Conservation (phyloP, 2,797 vertebrate genomes). For the Coregonus sp. region DNA sequence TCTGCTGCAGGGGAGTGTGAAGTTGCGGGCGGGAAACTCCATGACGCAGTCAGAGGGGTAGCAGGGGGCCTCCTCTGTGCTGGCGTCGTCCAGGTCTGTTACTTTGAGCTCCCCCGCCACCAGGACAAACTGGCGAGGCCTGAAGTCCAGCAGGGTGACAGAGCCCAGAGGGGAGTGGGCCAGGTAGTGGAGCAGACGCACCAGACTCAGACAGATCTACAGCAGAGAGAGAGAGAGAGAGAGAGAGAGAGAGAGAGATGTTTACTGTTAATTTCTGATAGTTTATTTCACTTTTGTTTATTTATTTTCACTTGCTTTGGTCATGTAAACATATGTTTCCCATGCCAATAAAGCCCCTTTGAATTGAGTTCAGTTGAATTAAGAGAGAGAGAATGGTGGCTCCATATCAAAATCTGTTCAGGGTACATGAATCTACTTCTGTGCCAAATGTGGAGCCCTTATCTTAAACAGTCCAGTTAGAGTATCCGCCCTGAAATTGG, state of each 20-base stretch:
- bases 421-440: no score
- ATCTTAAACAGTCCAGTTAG: no score
- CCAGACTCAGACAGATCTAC: slow-evolving; percentile 87
- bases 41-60: slow-evolving; percentile 75
- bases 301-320: no score
- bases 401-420: no score
- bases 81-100: slow-evolving; percentile 87
- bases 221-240: neutral
- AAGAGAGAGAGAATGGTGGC: no score
- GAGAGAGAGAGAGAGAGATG: neutral
- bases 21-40: slow-evolving; percentile 86
- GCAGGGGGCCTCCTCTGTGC: slow-evolving; percentile 81
- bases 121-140: slow-evolving; percentile 87
- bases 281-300: no score
- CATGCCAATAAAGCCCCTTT: no score
- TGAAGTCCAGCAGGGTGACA: slow-evolving; percentile 86
- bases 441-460: no score
- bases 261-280: no score
- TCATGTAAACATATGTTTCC: no score
- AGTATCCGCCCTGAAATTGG: no score
- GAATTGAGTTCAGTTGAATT: no score
- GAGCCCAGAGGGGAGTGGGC: slow-evolving; percentile 88
- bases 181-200: slow-evolving; percentile 84
- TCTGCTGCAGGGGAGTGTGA: slow-evolving; percentile 81
- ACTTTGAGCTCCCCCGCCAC: slow-evolving; percentile 87